Evolutionary conservation across 2,797 vertebrate species (phyloP), one percentile per base, ranked within the genome.

Genomic region (Sebastes trivittatus): DNA sequence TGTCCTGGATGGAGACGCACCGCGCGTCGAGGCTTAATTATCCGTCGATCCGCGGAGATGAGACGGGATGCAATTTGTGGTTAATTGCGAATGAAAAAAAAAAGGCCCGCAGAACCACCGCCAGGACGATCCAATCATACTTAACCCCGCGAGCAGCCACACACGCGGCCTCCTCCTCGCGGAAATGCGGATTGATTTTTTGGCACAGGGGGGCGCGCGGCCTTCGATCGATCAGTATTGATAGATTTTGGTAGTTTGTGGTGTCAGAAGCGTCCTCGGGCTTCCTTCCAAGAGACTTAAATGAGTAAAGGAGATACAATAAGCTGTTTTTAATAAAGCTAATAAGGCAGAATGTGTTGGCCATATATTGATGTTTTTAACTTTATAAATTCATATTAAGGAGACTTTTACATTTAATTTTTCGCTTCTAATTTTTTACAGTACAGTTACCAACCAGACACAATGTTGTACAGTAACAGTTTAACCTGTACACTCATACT

Each of bases 11-110:
- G 81, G 73, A 84, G 82, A 56, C 52, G 80, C 78, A 13, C 82
- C 77, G 16, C 82, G 49, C 82, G 69, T 83, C 32, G 73, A 38
- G 63, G 78, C 87, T 94, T 94, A 93, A 95, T 94, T 92, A 93
- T 87, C 87, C 91, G 91, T 91, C 91, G 89, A 89, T 91, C 82
- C 86, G 77, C 75, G 78, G 90, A 91, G 92, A 92, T 92, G 91
- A 92, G 92, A 88, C 78, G 74, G 82, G 88, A 93, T 92, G 90
- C 92, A 92, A 92, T 94, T 90, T 94, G 93, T 92, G 94, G 82
- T 95, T 95, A 93, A 96, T 95, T 95, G 94, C 88, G 80, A 92
- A 91, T 90, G 92, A 94, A 94, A 92, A 94, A 92, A 94, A 92
- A 84, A 46, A 42, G 38, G 64, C 84, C 74, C 11, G 61, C 6